These are phyloP conservation scores for Discoglossus pictus DNA, from an alignment of 2,797 vertebrate genomes.

Conservation along the genomic window DNA sequence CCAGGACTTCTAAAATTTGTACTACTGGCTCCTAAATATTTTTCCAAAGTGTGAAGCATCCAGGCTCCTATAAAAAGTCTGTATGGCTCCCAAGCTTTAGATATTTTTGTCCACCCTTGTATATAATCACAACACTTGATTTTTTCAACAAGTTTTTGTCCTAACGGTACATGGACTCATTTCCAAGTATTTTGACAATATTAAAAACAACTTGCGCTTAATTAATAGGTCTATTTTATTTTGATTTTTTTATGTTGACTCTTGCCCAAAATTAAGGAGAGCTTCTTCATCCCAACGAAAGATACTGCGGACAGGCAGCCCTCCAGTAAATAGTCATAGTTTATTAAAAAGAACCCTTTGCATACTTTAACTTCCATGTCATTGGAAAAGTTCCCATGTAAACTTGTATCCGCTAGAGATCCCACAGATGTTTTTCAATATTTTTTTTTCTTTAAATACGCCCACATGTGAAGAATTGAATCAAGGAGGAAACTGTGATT, in stretches of 20 bases:
- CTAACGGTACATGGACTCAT: too few relatives aligned
- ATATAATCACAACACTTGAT: too few relatives aligned
- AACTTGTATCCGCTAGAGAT: slow-evolving; percentile 48
- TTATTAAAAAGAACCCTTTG: slow-evolving; percentile 44
- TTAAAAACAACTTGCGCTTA: not conserved
- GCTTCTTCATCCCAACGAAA: slow-evolving; percentile 6
- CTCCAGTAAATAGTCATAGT: slow-evolving; percentile 42
- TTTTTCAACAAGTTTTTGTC: too few relatives aligned
- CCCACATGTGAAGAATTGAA: slow-evolving; percentile 27
- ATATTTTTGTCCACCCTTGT: too few relatives aligned
- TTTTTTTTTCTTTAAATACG: not conserved
- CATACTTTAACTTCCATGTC: slow-evolving; percentile 52
- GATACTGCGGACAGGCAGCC: slow-evolving; percentile 32
- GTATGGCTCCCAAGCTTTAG: too few relatives aligned
- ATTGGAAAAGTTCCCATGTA: slow-evolving; percentile 55
- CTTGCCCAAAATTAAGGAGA: slow-evolving; percentile 37
- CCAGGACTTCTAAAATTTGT: too few relatives aligned
- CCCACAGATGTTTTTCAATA: slow-evolving; percentile 37
- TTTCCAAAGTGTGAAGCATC: too few relatives aligned
- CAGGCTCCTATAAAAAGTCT: too few relatives aligned
- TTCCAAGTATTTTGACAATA: slow-evolving; percentile 6
- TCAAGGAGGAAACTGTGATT: slow-evolving; percentile 23
- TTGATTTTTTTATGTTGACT: slow-evolving; percentile 4
- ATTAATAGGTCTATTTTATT: not conserved
- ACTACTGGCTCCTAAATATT: too few relatives aligned